phyloP scores from a whole-genome alignment of 2,888 invertebrate genomes.

The Piscicola geometra region DNA sequence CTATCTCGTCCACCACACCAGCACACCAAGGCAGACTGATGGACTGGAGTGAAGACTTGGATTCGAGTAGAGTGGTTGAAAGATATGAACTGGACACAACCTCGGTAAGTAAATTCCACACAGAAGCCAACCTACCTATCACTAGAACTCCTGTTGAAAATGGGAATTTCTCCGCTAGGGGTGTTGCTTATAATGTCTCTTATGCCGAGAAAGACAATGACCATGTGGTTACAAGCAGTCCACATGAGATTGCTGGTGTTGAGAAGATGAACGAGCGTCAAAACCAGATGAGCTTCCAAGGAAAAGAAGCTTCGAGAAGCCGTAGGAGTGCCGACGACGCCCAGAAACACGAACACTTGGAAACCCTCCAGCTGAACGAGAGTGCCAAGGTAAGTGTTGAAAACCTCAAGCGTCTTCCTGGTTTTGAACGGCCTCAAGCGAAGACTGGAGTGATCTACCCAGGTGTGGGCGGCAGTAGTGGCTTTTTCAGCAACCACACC shows the following conservation, averaged over 20 bases:
- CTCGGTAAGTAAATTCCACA: not conserved
- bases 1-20: too few species aligned
- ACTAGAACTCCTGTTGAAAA: too few species aligned
- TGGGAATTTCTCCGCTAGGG: too few species aligned
- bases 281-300: not conserved
- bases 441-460: not conserved
- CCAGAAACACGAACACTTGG: not conserved
- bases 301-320: not conserved
- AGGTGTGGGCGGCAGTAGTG: not conserved
- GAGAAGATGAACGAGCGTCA: not conserved
- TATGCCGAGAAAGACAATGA: too few species aligned
- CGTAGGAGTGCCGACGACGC: not conserved
- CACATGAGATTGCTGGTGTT: too few species aligned
- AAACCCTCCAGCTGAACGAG: too few species aligned
- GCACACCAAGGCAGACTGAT: not conserved
- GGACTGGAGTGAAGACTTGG: conserved; percentile 6
- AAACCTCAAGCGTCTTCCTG: not conserved
- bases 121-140: not conserved
- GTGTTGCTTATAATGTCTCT: too few species aligned
- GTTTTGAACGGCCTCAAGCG: not conserved
- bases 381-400: not conserved
- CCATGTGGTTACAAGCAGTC: too few species aligned
- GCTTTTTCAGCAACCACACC: not conserved
- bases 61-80: conserved; percentile 8
- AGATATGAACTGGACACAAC: not conserved